Base-by-base conservation (phyloP, 35 echinoderm and acorn worm species). In the Ophiothrix spiculata region DNA sequence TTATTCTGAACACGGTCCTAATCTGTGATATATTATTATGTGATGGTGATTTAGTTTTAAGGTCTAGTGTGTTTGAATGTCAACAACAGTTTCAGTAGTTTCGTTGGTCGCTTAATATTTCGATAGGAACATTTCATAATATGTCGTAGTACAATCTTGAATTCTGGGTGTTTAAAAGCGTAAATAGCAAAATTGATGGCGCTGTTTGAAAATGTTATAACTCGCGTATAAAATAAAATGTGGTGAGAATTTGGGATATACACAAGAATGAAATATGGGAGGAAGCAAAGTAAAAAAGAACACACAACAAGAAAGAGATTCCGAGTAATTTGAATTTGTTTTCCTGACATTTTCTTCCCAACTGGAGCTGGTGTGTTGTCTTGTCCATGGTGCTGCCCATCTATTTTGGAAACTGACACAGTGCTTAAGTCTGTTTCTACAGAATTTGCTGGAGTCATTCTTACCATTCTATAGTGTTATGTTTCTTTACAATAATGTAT, bases 121-220 rank as follows among this genome's bases (percentile, higher is more conserved):
- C 31, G n/a, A 40, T 60, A 95, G 74, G 84, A 33, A 39, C 84
- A 80, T 8, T 31, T 40, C 10, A 91, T 35, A 15, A 95, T 85
- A 77, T 86, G 88, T 17, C 40, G 32, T 39, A 95, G 88, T 33
- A 95, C 87, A 23, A 80, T 60, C 56, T 84, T 95, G 36, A 95
- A 95, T 56, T 91, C 56, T 19, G 93, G 93, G 77, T 95, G 89
- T 41, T 95, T 95, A 4, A 75, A 31, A 11, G 89, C 89, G 64
- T 95, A 95, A 73, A 95, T 87, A n/a, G 91, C 83, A 56, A 84
- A 86, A 35, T 95, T 95, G 75, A 95, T 88, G 63, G 89, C 87
- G 37, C 81, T 84, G 54, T 84, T 84, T 0, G 31, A 23, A 14
- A 35, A 35, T 88, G 77, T 16, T 69, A 75, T 75, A 75, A 80